Base-by-base conservation (phyloP, 2,888 invertebrate genomes). In the Trichogramma dendrolimi region DNA sequence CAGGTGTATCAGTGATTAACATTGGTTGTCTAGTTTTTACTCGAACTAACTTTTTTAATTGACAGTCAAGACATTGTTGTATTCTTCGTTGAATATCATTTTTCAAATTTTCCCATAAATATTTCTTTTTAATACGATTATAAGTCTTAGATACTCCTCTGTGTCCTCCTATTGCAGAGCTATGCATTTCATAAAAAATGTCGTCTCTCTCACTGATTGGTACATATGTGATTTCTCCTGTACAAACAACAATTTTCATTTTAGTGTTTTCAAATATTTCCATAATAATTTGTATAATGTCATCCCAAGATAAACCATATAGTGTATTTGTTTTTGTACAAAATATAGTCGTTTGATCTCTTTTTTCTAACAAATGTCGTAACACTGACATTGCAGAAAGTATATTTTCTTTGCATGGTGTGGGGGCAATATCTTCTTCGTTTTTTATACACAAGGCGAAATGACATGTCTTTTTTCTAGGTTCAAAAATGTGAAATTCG, bases 1-100 rank as follows among this genome's bases (percentile, higher is more conserved):
- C 59, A 4, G 64, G 60, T 6, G 67, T 68, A 5, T 68, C 63
- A 1, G 68, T 66, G 1, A 66, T 67, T 2, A 63, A 7, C 62
- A 64, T 64, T 2, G 63, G 61, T 40, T 62, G 47, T 55, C 50
- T 61, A 1, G 60, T 64, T 58, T 63, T 64, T 7, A 64, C 42
- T 3, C 64, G 41, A 1, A 59, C 53, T 11, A 65, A n/a, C 47
- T 68, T 68, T 47, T 63, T 67, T 4, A 59, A 27, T 42, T 59
- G 53, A 14, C 48, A 56, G 7, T 49, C 42, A 4, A 56, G n/a
- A 42, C 67, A 68, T n/a, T 60, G 59, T 49, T 57, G 63, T 4
- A 68, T 64, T 1, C 54, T 7, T 5, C 60, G 6, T 41, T 60
- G 60, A 1, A 67, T 48, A 10, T 68, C 61, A 2, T 49, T 5